A percentile compares a stretch with the other conserved stretches of the same genome.
These are phyloP conservation scores for Eilema depressum DNA, from an alignment of 2,888 invertebrate genomes.

Conservation along the genomic window DNA sequence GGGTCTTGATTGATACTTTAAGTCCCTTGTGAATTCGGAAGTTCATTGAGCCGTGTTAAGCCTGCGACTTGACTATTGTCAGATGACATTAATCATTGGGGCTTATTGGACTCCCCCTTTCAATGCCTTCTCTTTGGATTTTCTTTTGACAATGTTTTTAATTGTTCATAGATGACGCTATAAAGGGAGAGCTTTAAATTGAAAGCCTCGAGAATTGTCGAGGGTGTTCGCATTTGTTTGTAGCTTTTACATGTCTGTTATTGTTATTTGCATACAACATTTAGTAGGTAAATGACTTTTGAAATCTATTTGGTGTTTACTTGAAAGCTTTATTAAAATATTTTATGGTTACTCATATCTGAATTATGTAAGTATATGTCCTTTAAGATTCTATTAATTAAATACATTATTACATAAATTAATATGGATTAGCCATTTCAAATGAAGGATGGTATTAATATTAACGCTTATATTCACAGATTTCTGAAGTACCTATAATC, in stretches of 20 bases:
- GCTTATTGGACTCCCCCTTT: constrained; percentile 20
- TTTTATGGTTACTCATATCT: no score
- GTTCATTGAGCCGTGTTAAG: constrained; percentile 35
- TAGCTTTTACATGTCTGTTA: not conserved
- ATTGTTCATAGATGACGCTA: constrained; percentile 3
- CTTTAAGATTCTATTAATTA: no score
- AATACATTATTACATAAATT: no score
- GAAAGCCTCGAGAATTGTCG: not conserved
- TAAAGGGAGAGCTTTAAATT: not conserved
- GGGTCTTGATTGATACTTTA: constrained; percentile 41
- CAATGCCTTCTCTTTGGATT: constrained; percentile 11
- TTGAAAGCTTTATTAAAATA: no score
- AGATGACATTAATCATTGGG: constrained; percentile 31
- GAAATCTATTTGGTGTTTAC: no score
- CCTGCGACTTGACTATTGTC: constrained; percentile 26
- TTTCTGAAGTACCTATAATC: no score
- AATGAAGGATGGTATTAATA: no score
- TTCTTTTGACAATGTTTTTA: constrained; percentile 13
- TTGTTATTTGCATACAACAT: not conserved
- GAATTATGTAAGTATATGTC: no score
- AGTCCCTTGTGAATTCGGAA: constrained; percentile 33
- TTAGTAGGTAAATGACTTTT: no score
- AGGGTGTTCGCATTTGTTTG: not conserved
- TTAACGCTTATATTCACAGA: no score
- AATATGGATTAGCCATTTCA: no score